Evolutionary conservation across 2,888 invertebrate genomes (phyloP).

Genomic region (Hyposoter didymator): DNA sequence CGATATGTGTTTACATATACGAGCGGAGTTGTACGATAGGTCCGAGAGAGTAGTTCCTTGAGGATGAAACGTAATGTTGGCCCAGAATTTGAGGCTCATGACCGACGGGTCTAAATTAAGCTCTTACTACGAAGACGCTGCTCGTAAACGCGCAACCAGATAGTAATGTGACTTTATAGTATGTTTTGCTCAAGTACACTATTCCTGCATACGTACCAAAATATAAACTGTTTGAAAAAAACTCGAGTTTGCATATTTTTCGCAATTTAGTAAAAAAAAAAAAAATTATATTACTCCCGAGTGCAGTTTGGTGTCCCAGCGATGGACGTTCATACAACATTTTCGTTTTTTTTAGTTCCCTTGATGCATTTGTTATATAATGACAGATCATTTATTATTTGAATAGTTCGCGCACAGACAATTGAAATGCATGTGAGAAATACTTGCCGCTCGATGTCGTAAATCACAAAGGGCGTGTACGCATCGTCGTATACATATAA

Average conservation of each 20-base stretch:
- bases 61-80: conserved; percentile 60
- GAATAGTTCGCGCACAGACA: not conserved
- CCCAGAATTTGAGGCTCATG: conserved; percentile 68
- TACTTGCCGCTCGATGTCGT: conserved; percentile 47
- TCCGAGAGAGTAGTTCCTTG: conserved; percentile 34
- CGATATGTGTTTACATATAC: not conserved
- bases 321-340: not conserved
- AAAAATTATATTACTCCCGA: not conserved
- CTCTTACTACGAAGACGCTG: conserved; percentile 61
- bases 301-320: no score
- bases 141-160: conserved; percentile 52
- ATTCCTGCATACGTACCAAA: not conserved
- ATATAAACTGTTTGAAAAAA: not conserved
- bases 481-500: not conserved
- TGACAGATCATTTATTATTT: not conserved
- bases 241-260: not conserved
- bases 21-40: conserved; percentile 24
- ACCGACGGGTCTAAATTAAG: conserved; percentile 66
- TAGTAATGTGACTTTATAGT: conserved; percentile 50
- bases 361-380: not conserved
- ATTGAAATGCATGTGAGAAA: conserved; percentile 41
- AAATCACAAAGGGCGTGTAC: conserved; percentile 56
- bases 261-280: not conserved
- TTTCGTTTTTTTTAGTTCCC: not conserved
- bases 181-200: not conserved